A percentile compares a stretch with the other conserved stretches of the same genome.
Evolutionary conservation across 2,113 vertebrate genomes (phyloP).

Genomic region (Chaetura pelagica): DNA sequence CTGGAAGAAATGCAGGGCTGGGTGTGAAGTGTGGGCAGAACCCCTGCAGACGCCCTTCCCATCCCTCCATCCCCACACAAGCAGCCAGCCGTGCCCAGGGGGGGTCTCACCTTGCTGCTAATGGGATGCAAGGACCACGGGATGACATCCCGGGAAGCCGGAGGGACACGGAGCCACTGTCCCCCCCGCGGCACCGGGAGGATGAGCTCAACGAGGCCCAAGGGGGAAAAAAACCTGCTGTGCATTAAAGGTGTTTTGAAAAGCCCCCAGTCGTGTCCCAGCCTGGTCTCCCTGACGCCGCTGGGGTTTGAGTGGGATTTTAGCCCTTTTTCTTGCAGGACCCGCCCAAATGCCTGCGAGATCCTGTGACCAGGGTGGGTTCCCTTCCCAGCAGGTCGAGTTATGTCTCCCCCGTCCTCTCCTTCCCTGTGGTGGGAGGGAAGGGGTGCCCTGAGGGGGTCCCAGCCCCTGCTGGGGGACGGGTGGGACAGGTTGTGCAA

Average conservation of each 20-base stretch:
- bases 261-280: not conserved
- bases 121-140: accelerated
- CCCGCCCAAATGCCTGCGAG: accelerated
- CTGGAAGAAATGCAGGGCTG: not conserved
- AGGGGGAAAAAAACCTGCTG: too few species aligned
- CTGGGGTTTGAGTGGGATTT: not conserved
- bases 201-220: accelerated
- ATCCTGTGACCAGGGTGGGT: accelerated
- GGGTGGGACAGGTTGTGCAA: not conserved
- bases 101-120: not conserved
- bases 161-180: not conserved
- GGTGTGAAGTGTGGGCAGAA: not conserved
- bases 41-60: not conserved
- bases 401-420: not conserved
- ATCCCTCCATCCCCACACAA: accelerated
- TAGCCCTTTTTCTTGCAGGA: not conserved
- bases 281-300: not conserved
- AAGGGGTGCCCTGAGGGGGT: not conserved
- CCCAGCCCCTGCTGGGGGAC: not conserved
- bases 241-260: not conserved
- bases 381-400: accelerated
- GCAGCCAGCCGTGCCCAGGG: not conserved
- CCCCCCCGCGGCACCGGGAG: accelerated
- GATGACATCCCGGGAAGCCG: not conserved
- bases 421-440: accelerated